phyloP scores from a whole-genome alignment of 1,140 invertebrate species.

The Neocloeon triangulifer region DNA sequence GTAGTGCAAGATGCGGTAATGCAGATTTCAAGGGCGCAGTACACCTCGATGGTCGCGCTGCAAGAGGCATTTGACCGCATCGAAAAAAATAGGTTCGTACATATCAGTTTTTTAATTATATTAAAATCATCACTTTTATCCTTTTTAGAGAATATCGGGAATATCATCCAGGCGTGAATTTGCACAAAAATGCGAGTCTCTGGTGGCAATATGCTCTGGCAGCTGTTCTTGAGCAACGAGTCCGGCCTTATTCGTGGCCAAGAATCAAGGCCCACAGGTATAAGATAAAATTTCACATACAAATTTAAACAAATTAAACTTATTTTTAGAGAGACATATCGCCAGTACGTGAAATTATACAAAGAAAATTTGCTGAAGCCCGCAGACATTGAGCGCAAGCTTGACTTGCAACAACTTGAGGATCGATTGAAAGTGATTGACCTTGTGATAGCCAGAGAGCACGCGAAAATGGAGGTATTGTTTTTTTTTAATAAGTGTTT shows the following conservation, averaged over 20 bases:
- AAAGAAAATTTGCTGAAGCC: conserved; percentile 44
- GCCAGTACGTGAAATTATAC: conserved; percentile 44
- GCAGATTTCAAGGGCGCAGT: conserved; percentile 48
- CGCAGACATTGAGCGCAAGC: conserved; percentile 43
- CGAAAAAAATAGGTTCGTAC: conserved; percentile 36
- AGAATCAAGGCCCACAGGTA: background rate
- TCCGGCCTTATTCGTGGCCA: background rate
- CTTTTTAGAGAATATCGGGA: conserved; percentile 26
- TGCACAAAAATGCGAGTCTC: conserved; percentile 18
- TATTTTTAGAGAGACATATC: conserved; percentile 42
- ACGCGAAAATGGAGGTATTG: conserved; percentile 53
- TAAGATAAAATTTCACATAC: background rate
- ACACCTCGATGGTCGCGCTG: conserved; percentile 39
- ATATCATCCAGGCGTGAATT: conserved; percentile 20
- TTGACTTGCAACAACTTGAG: conserved; percentile 51
- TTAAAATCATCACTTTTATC: conserved; percentile 4
- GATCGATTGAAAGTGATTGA: conserved; percentile 47
- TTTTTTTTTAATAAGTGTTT: too few relatives aligned
- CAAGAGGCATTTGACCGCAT: conserved; percentile 41
- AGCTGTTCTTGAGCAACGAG: too few relatives aligned
- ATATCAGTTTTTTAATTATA: background rate
- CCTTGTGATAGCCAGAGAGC: conserved; percentile 54
- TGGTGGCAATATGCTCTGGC: conserved; percentile 77
- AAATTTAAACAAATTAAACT: too few relatives aligned
- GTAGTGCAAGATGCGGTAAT: conserved; percentile 53